Conservation (phyloP, 2,797 vertebrate genomes). For the Pteronotus mesoamericanus region DNA sequence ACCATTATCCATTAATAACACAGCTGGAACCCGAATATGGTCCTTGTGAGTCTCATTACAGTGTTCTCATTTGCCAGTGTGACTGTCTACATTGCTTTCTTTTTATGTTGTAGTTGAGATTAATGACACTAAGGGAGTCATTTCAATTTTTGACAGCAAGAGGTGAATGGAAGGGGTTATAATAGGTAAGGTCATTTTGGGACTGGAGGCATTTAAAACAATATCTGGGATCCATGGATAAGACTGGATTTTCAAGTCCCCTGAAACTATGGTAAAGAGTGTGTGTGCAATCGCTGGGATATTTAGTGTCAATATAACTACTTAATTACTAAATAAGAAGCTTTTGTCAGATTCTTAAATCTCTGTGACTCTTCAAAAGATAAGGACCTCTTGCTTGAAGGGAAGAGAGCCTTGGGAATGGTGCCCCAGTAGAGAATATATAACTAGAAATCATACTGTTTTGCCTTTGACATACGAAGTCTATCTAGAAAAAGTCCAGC, state of each 20-base stretch:
- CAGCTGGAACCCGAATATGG: background rate
- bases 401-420: background rate
- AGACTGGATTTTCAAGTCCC: background rate
- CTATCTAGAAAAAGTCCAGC: too few relatives aligned
- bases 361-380: background rate
- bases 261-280: background rate
- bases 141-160: background rate
- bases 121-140: background rate
- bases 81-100: background rate
- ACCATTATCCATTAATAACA: background rate
- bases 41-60: background rate
- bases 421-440: background rate
- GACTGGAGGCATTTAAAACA: background rate
- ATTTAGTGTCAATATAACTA: background rate
- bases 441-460: background rate
- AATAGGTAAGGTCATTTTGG: background rate
- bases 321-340: too few relatives aligned
- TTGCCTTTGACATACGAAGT: background rate
- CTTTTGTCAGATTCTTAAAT: background rate
- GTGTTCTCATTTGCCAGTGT: background rate
- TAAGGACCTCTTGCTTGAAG: background rate
- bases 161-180: background rate
- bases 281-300: background rate
- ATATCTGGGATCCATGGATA: background rate
- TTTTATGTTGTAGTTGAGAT: background rate